Percentiles rank a stretch among this genome's conserved stretches.
These are phyloP conservation scores for Ptychadena robeensis DNA, from an alignment of 2,797 vertebrate genomes.

Conservation along the genomic window DNA sequence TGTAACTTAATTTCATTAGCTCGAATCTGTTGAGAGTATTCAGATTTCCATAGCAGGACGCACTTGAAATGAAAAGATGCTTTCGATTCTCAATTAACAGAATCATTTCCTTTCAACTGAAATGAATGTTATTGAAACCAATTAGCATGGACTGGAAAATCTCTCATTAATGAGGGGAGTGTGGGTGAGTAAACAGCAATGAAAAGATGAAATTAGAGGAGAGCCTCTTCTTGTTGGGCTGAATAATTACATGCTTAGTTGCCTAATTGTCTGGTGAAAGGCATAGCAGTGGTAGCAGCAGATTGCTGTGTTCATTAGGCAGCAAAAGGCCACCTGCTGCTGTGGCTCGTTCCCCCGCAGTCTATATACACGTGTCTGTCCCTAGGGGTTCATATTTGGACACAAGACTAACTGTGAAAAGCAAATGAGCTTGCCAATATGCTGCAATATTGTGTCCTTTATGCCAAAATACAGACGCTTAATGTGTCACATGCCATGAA, in stretches of 20 bases:
- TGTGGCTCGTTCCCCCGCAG: conserved; percentile 87
- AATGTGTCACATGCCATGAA: conserved; percentile 95
- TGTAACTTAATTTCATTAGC: conserved; percentile 99
- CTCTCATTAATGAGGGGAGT: conserved; percentile 99
- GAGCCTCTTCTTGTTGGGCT: conserved; percentile 98
- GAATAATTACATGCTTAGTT: conserved; percentile 99
- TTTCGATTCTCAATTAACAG: conserved; percentile 98
- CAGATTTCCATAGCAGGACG: conserved; percentile 90
- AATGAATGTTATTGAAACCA: conserved; percentile 99
- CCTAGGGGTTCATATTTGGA: conserved; percentile 91
- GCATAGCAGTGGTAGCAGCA: conserved; percentile 91
- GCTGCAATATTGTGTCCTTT: conserved; percentile 97
- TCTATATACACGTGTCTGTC: conserved; percentile 92
- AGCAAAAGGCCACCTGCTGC: conserved; percentile 99
- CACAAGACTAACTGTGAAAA: conserved; percentile 92
- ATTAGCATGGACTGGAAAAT: conserved; percentile 99
- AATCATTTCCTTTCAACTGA: conserved; percentile 98
- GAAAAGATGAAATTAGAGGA: conserved; percentile 99
- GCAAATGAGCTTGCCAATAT: conserved; percentile 99
- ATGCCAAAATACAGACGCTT: conserved; percentile 95
- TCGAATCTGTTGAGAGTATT: conserved; percentile 94
- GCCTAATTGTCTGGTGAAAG: conserved; percentile 99
- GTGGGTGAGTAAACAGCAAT: conserved; percentile 99
- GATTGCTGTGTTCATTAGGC: conserved; percentile 99
- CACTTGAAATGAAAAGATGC: conserved; percentile 96